Base-by-base conservation (phyloP, 1,140 invertebrate species). In the Orchesella cincta region DNA sequence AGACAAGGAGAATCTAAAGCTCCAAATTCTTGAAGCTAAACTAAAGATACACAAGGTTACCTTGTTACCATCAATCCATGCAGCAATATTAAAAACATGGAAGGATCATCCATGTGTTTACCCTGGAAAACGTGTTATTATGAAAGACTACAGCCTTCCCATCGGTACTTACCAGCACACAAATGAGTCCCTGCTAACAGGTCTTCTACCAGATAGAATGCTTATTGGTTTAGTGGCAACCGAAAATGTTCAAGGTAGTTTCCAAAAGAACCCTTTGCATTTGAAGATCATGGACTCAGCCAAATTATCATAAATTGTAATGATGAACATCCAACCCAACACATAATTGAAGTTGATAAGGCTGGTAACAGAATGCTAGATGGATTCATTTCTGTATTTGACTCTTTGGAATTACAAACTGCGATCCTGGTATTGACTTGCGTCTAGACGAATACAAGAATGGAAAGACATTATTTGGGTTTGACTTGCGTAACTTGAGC, bases 101-200 rank as follows among this genome's bases (percentile, higher is more conserved):
- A 57, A 80, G 8, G 28, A 28, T 23, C 23, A 74, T 2, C 64
- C 64, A n/a, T 46, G 46, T 14, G 20, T 51, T 0, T 80, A 79
- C 72, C 78, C 78, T 0, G 77, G 77, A 1, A 51, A 57, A 28
- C 36, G 77, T 64, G 64, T 77, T 28, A 76, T 82, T n/a, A 74
- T 82, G 46, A 81, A 78, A 67, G 34, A 67, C 14, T 78, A 74
- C 67, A 76, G 71, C 16, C 71, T 83, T 16, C 51, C 75, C 20
- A 46, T 26, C n/a, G 80, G 78, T 2, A 76, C 75, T 39, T 5
- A 75, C 8, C 16, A 35, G 75, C 35, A 64, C 31, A 78, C 39
- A 29, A 81, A 81, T 36, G 79, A 81, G 72, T 79, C 79, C 31
- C 31, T 83, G n/a, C 57, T 83, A 14, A 73, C 54, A 3, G 78